These are phyloP conservation scores for Stichopus horrens DNA, from an alignment of 53 echinoderm and acorn worm genomes.

Conservation along the genomic window DNA sequence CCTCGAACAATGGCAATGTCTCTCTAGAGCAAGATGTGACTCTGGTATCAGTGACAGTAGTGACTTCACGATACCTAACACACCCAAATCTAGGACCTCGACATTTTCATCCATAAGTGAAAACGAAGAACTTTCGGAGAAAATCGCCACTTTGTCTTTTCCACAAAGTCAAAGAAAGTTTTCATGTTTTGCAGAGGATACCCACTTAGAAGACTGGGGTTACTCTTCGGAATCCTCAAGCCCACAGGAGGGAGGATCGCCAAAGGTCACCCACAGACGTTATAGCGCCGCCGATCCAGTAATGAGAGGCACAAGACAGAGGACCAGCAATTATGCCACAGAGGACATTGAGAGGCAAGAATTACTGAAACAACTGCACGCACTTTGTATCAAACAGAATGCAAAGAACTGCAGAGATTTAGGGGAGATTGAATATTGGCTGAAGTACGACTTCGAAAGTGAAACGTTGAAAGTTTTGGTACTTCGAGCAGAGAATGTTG, in stretches of 20 bases:
- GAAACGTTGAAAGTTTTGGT: slow-evolving; percentile 63
- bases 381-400: slow-evolving; percentile 65
- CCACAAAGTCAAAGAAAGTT: neutral
- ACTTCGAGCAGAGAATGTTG: slow-evolving; percentile 70
- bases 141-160: neutral
- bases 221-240: slow-evolving; percentile 39
- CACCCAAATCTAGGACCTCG: slow-evolving; percentile 32
- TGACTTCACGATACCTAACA: neutral
- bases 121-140: neutral
- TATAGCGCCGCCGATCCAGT: neutral
- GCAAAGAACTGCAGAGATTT: slow-evolving; percentile 38
- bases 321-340: neutral
- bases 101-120: slow-evolving; percentile 34
- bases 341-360: slow-evolving; percentile 51
- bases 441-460: slow-evolving; percentile 56
- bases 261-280: neutral
- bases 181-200: slow-evolving; percentile 14
- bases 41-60: slow-evolving; percentile 25
- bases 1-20: slow-evolving; percentile 27
- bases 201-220: neutral
- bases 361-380: slow-evolving; percentile 64
- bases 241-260: slow-evolving; percentile 12
- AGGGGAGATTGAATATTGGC: slow-evolving; percentile 67
- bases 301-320: neutral
- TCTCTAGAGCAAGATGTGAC: slow-evolving; percentile 30